A percentile compares a stretch with the other conserved stretches of the same genome.
These are phyloP conservation scores for Belonocnema kinseyi DNA, from an alignment of 1,140 invertebrate genomes.

Conservation along the genomic window DNA sequence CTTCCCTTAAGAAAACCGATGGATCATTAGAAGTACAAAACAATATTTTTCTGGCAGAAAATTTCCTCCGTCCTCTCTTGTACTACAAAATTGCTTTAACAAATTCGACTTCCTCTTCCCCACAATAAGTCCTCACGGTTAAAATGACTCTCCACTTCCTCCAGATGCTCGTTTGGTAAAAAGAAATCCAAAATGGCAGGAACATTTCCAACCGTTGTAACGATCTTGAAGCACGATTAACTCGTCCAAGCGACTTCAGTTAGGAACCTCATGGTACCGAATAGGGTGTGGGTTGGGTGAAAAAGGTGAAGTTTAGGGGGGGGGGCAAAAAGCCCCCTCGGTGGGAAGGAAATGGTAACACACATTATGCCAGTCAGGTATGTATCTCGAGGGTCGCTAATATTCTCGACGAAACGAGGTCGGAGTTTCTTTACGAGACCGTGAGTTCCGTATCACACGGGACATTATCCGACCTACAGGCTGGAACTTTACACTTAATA, in stretches of 20 bases:
- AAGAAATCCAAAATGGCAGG: conserved; percentile 16
- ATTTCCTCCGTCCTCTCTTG: too few species aligned
- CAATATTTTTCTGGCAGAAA: too few species aligned
- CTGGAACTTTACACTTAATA: conserved; percentile 52
- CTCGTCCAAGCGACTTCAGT: conserved; percentile 13
- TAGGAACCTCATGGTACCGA: conserved; percentile 4
- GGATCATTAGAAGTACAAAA: too few species aligned
- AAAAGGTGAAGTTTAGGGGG: neutral
- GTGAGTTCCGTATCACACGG: conserved; percentile 29
- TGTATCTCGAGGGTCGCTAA: conserved; percentile 32
- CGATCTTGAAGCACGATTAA: conserved; percentile 24
- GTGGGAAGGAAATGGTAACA: conserved; percentile 20
- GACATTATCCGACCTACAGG: conserved; percentile 42
- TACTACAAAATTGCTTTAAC: too few species aligned
- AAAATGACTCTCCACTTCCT: neutral
- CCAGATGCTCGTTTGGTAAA: neutral
- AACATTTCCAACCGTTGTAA: conserved; percentile 27
- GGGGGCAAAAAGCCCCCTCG: neutral
- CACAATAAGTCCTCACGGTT: neutral
- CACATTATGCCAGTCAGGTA: neutral
- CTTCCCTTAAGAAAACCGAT: too few species aligned
- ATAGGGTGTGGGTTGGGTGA: neutral
- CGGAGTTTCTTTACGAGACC: conserved; percentile 25
- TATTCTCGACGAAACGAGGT: conserved; percentile 36
- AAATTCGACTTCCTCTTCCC: too few species aligned